Conservation (phyloP, 2,888 invertebrate species). For the Eudemis profundana region DNA sequence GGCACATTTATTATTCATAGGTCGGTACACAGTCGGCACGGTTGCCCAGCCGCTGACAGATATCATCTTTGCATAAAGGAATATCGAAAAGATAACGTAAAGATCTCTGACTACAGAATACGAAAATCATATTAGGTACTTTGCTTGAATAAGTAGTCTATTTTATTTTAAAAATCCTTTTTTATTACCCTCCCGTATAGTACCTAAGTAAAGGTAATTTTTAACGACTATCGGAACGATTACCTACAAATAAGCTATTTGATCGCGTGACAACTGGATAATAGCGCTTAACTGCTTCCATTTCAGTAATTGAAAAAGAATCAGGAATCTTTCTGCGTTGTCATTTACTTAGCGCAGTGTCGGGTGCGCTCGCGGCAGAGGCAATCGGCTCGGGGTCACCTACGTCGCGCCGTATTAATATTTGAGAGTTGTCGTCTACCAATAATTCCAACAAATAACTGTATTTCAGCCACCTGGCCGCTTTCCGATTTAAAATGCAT, state of each 20-base stretch:
- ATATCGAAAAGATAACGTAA: constrained; percentile 77
- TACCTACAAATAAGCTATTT: constrained; percentile 57
- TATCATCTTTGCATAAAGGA: constrained; percentile 84
- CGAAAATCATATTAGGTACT: constrained; percentile 70
- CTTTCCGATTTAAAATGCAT: constrained; percentile 31
- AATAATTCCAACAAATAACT: constrained; percentile 30
- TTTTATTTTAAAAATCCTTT: constrained; percentile 7
- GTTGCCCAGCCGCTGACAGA: constrained; percentile 79
- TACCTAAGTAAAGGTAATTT: too few species aligned
- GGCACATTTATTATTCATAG: constrained; percentile 85
- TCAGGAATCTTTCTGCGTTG: constrained; percentile 58
- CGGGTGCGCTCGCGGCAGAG: constrained; percentile 30
- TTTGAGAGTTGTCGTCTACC: constrained; percentile 24
- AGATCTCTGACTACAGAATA: constrained; percentile 70
- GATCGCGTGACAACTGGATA: constrained; percentile 65
- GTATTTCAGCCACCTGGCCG: constrained; percentile 38
- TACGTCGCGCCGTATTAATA: constrained; percentile 61
- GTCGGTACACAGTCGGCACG: constrained; percentile 72
- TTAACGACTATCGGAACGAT: constrained; percentile 45
- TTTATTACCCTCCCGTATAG: not conserved
- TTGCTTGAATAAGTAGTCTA: not conserved
- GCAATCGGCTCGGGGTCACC: constrained; percentile 66
- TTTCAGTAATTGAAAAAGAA: constrained; percentile 58
- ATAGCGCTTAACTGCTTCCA: constrained; percentile 24
- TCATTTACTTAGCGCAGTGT: constrained; percentile 66